Conservation (phyloP, 1,140 invertebrate genomes). For the Orius insidiosus region DNA sequence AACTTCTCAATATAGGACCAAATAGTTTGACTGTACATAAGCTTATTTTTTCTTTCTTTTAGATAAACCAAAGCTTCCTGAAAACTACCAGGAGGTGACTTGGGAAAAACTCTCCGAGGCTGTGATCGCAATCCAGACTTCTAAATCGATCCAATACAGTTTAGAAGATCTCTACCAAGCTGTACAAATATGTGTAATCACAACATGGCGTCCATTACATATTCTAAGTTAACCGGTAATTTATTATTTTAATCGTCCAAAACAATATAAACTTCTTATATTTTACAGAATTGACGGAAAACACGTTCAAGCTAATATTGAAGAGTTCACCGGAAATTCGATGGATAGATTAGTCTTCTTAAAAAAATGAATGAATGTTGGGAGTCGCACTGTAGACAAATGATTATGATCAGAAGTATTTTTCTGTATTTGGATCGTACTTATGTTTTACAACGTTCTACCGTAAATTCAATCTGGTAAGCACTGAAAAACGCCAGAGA, state of each 20-base stretch:
- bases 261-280: neutral
- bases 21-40: neutral
- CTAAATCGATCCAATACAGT: conserved; percentile 77
- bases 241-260: neutral
- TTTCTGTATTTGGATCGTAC: conserved; percentile 94
- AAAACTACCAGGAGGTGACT: conserved; percentile 86
- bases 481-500: no score
- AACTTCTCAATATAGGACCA: no score
- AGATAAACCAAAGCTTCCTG: conserved; percentile 85
- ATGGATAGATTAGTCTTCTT: conserved; percentile 84
- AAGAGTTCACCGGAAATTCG: conserved; percentile 74
- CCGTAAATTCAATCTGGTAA: conserved; percentile 90
- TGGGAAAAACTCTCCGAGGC: conserved; percentile 86
- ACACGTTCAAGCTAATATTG: conserved; percentile 78
- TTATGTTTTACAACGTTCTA: conserved; percentile 88
- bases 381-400: conserved; percentile 88
- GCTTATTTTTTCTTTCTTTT: conserved; percentile 25
- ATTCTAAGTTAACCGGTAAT: conserved; percentile 59
- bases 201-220: conserved; percentile 81
- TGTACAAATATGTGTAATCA: conserved; percentile 94
- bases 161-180: conserved; percentile 91
- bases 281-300: conserved; percentile 44
- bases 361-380: conserved; percentile 89
- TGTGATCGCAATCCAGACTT: conserved; percentile 85
- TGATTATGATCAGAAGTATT: conserved; percentile 98